Conservation (phyloP, 2,888 invertebrate genomes). For the Melieria omissa region DNA sequence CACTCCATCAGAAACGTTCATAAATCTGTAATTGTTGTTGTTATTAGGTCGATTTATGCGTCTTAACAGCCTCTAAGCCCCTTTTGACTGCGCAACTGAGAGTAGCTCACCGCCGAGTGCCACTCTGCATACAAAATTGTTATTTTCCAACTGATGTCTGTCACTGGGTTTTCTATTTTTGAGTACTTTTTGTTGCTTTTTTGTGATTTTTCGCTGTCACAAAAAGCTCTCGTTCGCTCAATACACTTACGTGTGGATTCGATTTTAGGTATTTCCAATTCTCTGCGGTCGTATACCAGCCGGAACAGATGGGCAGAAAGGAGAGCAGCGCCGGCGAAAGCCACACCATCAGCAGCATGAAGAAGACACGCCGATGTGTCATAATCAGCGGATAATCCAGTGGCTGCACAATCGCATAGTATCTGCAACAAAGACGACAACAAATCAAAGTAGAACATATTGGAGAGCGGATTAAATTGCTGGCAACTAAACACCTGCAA, state of each 20-base stretch:
- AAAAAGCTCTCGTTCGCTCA: no score
- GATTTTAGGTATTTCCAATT: slow-evolving; percentile 77
- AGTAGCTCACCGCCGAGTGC: no score
- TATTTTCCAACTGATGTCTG: no score
- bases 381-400: slow-evolving; percentile 92
- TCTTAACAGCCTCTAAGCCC: no score
- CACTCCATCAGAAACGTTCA: no score
- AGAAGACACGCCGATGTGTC: slow-evolving; percentile 82
- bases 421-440: slow-evolving; percentile 68
- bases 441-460: not conserved
- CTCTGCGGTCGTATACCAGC: slow-evolving; percentile 91
- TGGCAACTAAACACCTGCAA: not conserved
- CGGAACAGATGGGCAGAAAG: slow-evolving; percentile 93
- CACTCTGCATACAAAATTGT: no score
- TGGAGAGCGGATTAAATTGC: not conserved
- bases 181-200: no score
- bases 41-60: no score
- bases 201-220: no score
- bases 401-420: slow-evolving; percentile 91
- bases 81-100: no score
- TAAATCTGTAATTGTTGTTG: no score
- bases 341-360: slow-evolving; percentile 91
- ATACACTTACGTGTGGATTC: slow-evolving; percentile 74
- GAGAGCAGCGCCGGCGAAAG: slow-evolving; percentile 90
- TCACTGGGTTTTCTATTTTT: no score